Evolutionary conservation across 2,113 vertebrate genomes (phyloP).

Genomic region (Xiphorhynchus elegans): DNA sequence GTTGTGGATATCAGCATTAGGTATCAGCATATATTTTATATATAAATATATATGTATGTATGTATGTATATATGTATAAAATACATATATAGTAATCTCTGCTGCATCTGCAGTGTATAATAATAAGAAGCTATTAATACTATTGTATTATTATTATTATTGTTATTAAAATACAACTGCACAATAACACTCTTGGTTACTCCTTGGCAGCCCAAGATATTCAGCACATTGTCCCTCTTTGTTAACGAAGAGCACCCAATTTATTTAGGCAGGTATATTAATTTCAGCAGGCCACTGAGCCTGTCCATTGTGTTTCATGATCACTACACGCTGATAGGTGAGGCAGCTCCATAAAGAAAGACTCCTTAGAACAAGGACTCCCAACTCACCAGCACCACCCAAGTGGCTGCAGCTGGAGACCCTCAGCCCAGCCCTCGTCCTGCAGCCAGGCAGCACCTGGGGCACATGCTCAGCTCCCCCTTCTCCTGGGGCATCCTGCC

Average conservation of each 20-base stretch:
- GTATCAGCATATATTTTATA: background rate
- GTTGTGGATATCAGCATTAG: background rate
- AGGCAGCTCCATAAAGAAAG: background rate
- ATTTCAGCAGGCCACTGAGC: background rate
- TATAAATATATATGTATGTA: background rate
- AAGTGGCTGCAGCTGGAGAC: background rate
- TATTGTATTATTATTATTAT: background rate
- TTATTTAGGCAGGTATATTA: background rate
- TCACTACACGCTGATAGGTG: background rate
- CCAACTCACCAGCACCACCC: background rate
- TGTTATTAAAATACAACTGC: background rate
- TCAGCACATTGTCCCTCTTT: background rate
- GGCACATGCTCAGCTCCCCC: background rate
- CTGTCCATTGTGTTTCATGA: background rate
- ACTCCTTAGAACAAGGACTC: background rate
- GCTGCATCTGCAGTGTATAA: background rate
- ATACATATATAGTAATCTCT: background rate
- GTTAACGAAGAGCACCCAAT: background rate
- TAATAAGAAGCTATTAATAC: background rate
- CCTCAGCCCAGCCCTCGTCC: background rate
- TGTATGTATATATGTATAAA: too few relatives aligned
- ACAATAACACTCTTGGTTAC: background rate
- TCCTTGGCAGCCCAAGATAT: background rate
- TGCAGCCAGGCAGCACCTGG: background rate
- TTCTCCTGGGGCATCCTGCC: fast-evolving